A percentile compares a stretch with the other conserved stretches of the same genome.
These are phyloP conservation scores for Cyanocitta stelleri DNA, from an alignment of 2,113 vertebrate species.

Conservation along the genomic window DNA sequence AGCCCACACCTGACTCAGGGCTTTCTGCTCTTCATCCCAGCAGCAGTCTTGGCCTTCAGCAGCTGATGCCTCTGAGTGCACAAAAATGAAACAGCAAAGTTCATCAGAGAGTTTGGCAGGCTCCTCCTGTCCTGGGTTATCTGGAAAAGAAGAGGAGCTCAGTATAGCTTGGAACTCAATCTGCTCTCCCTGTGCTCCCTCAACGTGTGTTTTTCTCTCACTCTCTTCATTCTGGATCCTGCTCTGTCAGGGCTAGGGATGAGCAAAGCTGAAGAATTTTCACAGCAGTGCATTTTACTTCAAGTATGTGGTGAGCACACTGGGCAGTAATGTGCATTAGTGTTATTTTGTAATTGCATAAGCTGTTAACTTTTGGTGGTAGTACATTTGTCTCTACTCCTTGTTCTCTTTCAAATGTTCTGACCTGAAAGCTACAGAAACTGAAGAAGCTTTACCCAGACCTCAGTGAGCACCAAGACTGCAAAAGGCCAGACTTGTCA, in stretches of 20 bases:
- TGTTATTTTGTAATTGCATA: background rate
- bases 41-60: background rate
- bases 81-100: background rate
- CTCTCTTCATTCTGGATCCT: background rate
- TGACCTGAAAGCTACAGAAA: background rate
- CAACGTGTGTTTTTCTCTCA: background rate
- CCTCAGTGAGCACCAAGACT: background rate
- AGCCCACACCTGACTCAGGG: background rate
- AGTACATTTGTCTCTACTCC: background rate
- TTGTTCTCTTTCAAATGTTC: background rate
- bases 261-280: background rate
- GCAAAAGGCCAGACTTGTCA: background rate
- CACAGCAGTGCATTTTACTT: background rate
- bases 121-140: background rate
- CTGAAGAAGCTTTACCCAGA: background rate
- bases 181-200: background rate
- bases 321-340: too few species aligned
- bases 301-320: accelerated
- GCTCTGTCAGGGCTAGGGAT: background rate
- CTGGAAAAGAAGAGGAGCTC: background rate
- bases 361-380: background rate
- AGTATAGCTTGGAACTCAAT: background rate
- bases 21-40: background rate
- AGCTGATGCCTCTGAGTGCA: background rate
- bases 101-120: background rate